Conservation (phyloP, 1,140 invertebrate species). For the Nilaparvata lugens region DNA sequence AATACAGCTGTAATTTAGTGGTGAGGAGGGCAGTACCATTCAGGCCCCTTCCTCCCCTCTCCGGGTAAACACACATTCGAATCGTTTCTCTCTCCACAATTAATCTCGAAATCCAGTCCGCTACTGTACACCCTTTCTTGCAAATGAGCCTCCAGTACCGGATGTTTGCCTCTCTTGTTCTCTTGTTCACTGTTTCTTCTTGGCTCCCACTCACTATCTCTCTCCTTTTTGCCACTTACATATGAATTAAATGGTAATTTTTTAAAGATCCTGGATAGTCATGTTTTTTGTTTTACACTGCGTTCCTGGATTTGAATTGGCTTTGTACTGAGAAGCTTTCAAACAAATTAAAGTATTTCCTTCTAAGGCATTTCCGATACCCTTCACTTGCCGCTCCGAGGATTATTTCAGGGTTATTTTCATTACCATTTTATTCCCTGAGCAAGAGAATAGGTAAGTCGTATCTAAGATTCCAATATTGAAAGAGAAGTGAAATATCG, state of each 20-base stretch:
- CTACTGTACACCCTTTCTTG: neutral
- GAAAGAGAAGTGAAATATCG: too few species aligned
- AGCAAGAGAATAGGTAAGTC: too few species aligned
- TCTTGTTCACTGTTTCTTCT: too few species aligned
- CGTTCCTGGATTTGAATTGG: neutral
- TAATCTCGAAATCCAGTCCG: neutral
- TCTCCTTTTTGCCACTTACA: neutral
- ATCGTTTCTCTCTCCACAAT: neutral
- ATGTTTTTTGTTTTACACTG: neutral
- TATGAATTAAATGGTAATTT: slow-evolving; percentile 1
- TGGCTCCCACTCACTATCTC: too few species aligned
- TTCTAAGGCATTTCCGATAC: too few species aligned
- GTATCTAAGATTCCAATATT: too few species aligned
- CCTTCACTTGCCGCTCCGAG: too few species aligned
- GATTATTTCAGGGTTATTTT: too few species aligned
- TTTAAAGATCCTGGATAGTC: neutral
- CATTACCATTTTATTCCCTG: too few species aligned
- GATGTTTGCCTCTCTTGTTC: too few species aligned
- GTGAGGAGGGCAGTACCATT: neutral
- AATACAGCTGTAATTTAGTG: slow-evolving; percentile 4
- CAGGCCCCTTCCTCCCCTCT: too few species aligned
- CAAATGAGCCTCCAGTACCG: neutral
- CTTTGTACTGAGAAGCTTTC: neutral
- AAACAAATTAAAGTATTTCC: neutral
- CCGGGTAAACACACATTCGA: neutral